Base-by-base conservation (phyloP, 2,888 invertebrate genomes). In the Ptychoptera contaminata region DNA sequence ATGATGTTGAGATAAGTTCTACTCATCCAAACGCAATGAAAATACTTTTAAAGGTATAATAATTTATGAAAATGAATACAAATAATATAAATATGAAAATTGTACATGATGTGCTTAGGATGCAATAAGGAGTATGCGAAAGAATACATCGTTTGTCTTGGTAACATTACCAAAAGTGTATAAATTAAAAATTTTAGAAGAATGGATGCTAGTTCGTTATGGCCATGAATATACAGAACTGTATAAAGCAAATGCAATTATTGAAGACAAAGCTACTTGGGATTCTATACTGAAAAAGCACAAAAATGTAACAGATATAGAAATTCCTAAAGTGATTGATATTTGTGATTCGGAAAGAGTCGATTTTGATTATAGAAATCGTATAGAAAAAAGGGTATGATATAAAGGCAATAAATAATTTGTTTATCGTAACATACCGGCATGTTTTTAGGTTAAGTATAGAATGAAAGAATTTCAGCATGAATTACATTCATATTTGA, bases 81-180 rank as follows among this genome's bases (percentile, higher is more conserved):
- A 12, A n/a, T n/a, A n/a, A n/a, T n/a, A n/a, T n/a, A n/a, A n/a
- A n/a, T n/a, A n/a, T n/a, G n/a, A n/a, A n/a, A n/a, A n/a, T n/a
- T n/a, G n/a, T n/a, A n/a, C n/a, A n/a, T 6, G 11, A 23, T 5
- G 11, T 30, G 29, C 12, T 10, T 34, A 40, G 40, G 23, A 52
- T 9, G 59, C 54, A 0, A 46, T 64, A 2, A 38, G 51, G 3
- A 48, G 48, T 30, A 52, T 63, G 37, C 51, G 51, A 8, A 40
- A 54, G 42, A 56, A 63, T 50, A 55, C 51, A 3, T 57, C 57
- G 23, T 61, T 52, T 48, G 56, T 65, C 0, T 37, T 61, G 31
- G 61, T 59, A 11, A 53, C 58, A 2, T 32, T 64, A 37, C 61
- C 60, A 0, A 49, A 60, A 23, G 58, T 57, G 1, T 51, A 60